Base-by-base conservation (phyloP, 2,797 vertebrate genomes). In the Ctenochaetus hawaiiensis region DNA sequence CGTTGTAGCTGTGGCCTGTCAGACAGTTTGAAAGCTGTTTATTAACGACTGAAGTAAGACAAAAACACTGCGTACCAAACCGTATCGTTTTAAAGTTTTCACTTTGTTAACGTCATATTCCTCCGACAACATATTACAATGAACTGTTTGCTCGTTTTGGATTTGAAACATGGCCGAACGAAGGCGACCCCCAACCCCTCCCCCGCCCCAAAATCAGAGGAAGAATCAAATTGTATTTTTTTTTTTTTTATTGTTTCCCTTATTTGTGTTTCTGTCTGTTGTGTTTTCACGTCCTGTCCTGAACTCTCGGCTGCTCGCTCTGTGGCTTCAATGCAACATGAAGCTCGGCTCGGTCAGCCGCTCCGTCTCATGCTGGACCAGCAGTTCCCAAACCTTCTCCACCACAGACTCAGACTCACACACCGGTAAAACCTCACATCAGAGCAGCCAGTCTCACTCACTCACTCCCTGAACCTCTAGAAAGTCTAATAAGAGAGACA, bases 391-490 rank as follows among this genome's bases (percentile, higher is more conserved):
- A 75, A 88, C 72, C 5, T 18, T 1, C 12, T 30, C 2, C 56
- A 37, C 30, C 22, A 57, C 52, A 39, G 37, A 72, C 0, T 43
- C 41, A 61, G 22, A 68, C 54, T 7, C 51, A 20, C 54, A 63
- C 60, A 65, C 78, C 79, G 62, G 65, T 86, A 65, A 85, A 71
- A 85, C 86, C 85, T 84, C 86, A 73, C 41, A 61, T 44, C 57
- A 54, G 67, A 77, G 60, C 49, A 26, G 44, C 59, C 56, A 45
- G 54, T 67, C 58, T 52, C 0, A 34, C 62, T 52, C 0, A 34
- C 62, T 43, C 20, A 10, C 18, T 16, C 66, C 64, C 20, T 51
- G 5, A 47, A 65, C 45, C 60, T 77, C 8, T 47, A 60, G 6
- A 65, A 67, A 43, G 8, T 23, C 45, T 23, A 57, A 16, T 44